Percentiles rank a stretch among this genome's conserved stretches.
Conservation (phyloP, 2,888 invertebrate species). For the Tillus elongatus region DNA sequence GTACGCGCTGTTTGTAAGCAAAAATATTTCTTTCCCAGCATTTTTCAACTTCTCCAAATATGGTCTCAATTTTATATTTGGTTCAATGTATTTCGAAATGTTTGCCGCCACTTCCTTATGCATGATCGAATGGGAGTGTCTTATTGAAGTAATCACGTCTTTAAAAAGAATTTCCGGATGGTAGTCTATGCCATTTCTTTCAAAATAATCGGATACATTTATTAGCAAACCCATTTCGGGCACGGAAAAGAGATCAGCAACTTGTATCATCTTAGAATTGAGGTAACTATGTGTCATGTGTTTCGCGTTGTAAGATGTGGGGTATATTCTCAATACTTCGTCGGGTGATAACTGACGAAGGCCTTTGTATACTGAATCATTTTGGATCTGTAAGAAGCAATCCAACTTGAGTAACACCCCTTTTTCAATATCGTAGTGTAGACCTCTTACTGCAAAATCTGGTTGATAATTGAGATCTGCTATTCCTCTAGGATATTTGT, state of each 20-base stretch:
- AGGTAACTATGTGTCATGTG: too few species aligned
- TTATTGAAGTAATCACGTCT: slow-evolving; percentile 86
- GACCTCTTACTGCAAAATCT: too few species aligned
- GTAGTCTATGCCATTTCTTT: slow-evolving; percentile 80
- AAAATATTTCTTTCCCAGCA: slow-evolving; percentile 78
- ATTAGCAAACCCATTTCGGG: slow-evolving; percentile 92
- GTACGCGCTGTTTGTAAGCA: slow-evolving; percentile 95
- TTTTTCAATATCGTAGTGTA: too few species aligned
- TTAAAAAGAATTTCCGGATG: slow-evolving; percentile 92
- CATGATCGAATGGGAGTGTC: slow-evolving; percentile 80
- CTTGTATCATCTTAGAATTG: slow-evolving; percentile 80
- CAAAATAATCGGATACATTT: slow-evolving; percentile 89
- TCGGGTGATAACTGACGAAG: too few species aligned
- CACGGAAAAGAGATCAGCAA: slow-evolving; percentile 93
- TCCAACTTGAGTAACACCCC: too few species aligned
- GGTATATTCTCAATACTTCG: too few species aligned
- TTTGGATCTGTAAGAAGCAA: too few species aligned
- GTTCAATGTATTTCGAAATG: slow-evolving; percentile 69
- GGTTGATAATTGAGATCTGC: too few species aligned
- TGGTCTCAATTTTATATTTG: slow-evolving; percentile 59
- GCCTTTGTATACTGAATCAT: too few species aligned
- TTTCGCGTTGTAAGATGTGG: too few species aligned
- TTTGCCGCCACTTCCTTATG: slow-evolving; percentile 79
- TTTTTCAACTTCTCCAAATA: slow-evolving; percentile 68
- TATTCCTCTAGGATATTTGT: too few species aligned